These are phyloP conservation scores for Hystrix cristata DNA, from an alignment of 2,113 vertebrate genomes.

Conservation along the genomic window DNA sequence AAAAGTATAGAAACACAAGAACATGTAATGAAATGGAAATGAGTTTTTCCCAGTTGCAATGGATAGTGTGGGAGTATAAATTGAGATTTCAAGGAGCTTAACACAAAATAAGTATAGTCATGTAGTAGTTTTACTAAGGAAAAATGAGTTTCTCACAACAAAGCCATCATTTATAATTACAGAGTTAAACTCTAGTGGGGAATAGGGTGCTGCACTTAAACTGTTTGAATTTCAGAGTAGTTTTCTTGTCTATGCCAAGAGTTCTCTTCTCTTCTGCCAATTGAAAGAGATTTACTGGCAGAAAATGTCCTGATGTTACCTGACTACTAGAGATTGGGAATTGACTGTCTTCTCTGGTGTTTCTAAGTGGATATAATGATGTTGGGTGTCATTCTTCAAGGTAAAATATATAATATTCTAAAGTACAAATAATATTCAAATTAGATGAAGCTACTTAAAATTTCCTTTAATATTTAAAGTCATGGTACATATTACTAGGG, in stretches of 20 bases:
- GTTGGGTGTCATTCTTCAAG: background rate
- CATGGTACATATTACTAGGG: background rate
- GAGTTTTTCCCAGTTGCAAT: background rate
- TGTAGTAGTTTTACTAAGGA: constrained; percentile 3
- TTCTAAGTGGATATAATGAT: constrained; percentile 19
- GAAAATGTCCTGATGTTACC: background rate
- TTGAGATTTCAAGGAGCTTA: background rate
- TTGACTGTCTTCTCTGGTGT: background rate
- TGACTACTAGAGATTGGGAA: background rate
- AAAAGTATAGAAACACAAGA: constrained; percentile 16
- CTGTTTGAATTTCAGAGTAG: background rate
- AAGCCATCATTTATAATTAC: background rate
- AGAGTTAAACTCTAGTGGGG: background rate
- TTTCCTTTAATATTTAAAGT: constrained; percentile 24
- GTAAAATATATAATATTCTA: constrained; percentile 21
- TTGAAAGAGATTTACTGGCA: background rate
- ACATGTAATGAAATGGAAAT: constrained; percentile 39
- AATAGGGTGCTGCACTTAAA: background rate
- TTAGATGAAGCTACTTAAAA: background rate
- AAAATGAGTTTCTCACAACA: constrained; percentile 56
- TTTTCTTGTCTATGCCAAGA: background rate
- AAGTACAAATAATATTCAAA: background rate
- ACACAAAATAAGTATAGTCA: background rate
- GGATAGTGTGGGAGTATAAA: background rate
- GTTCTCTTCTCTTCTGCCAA: background rate